phyloP scores from a whole-genome alignment of 2,888 invertebrate genomes.

The Allygus modestus region DNA sequence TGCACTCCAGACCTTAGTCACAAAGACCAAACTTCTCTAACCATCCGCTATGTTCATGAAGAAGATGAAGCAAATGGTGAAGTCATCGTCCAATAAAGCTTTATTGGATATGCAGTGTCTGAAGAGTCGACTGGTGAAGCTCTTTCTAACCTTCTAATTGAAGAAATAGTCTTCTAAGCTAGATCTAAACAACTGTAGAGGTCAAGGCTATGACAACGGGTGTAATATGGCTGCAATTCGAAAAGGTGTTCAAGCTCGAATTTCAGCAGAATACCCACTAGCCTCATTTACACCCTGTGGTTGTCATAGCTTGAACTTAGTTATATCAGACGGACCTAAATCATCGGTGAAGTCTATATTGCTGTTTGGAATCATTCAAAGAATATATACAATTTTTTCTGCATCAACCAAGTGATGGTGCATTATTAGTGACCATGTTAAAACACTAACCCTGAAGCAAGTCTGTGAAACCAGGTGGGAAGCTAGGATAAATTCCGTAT shows the following conservation, averaged over 20 bases:
- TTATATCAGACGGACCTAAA: slow-evolving; percentile 64
- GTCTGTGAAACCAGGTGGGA: slow-evolving; percentile 68
- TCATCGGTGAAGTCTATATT: slow-evolving; percentile 66
- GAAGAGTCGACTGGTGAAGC: slow-evolving; percentile 65
- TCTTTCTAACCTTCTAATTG: slow-evolving; percentile 61
- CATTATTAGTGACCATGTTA: slow-evolving; percentile 64
- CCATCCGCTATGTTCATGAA: slow-evolving; percentile 63
- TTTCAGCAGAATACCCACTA: slow-evolving; percentile 62
- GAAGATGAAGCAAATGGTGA: slow-evolving; percentile 54
- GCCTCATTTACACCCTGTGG: slow-evolving; percentile 66
- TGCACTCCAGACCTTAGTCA: slow-evolving; percentile 67
- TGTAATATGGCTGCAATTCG: slow-evolving; percentile 67
- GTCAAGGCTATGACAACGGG: slow-evolving; percentile 67
- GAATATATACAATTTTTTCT: slow-evolving; percentile 64
- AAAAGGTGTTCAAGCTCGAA: slow-evolving; percentile 67
- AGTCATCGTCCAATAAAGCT: slow-evolving; percentile 73
- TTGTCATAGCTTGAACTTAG: slow-evolving; percentile 65
- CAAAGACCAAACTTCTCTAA: slow-evolving; percentile 66
- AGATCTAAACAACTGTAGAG: slow-evolving; percentile 66
- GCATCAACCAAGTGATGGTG: slow-evolving; percentile 62
- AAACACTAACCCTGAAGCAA: slow-evolving; percentile 64
- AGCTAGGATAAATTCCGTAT: slow-evolving; percentile 61
- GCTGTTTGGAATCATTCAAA: slow-evolving; percentile 66
- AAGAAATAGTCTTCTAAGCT: slow-evolving; percentile 55
- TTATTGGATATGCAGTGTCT: slow-evolving; percentile 68